Conservation (phyloP, 2,113 vertebrate species). For the Phaethornis superciliosus region DNA sequence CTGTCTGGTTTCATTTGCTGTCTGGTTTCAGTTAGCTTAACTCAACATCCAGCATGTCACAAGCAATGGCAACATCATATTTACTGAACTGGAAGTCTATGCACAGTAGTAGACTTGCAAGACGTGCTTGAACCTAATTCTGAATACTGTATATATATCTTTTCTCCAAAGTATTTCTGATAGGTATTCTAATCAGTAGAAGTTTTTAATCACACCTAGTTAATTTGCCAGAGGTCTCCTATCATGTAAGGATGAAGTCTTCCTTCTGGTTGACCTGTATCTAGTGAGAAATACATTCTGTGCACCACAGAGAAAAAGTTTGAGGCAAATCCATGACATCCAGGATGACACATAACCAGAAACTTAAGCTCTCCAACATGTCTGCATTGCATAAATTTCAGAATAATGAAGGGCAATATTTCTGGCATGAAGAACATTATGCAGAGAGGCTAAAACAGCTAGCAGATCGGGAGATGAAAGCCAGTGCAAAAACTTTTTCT, state of each 20-base stretch:
- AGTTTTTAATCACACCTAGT: background rate
- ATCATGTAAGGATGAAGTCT: background rate
- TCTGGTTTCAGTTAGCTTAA: too few species aligned
- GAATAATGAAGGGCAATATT: background rate
- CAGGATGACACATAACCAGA: background rate
- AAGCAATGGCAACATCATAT: background rate
- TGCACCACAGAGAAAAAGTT: background rate
- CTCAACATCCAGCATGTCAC: background rate
- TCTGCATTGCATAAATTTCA: background rate
- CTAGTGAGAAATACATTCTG: background rate
- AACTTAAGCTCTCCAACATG: rapidly evolving
- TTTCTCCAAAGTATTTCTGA: background rate
- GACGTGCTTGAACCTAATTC: background rate
- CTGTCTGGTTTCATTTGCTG: too few species aligned
- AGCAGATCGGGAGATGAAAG: background rate
- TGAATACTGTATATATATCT: background rate
- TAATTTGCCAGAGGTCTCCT: background rate
- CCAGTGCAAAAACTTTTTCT: background rate
- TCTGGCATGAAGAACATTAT: background rate
- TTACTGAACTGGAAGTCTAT: background rate
- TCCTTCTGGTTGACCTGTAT: background rate
- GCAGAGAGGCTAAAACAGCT: background rate
- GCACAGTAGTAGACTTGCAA: background rate
- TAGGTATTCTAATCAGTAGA: background rate
- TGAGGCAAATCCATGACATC: background rate